phyloP scores from a whole-genome alignment of 2,888 invertebrate species.

The Aelia acuminata region DNA sequence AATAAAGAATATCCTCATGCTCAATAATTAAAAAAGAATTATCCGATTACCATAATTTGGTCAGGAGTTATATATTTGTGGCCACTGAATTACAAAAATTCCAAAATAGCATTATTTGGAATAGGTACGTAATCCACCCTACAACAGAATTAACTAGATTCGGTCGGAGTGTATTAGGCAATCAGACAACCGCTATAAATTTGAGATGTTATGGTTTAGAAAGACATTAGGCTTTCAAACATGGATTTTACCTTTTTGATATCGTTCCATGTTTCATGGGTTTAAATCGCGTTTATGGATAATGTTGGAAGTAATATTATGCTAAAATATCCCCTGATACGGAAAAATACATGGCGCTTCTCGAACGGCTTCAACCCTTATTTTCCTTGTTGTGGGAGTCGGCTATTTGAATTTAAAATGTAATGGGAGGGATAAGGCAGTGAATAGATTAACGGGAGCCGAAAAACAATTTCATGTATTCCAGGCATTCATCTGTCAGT shows the following conservation, averaged over 20 bases:
- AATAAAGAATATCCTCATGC: too few relatives aligned
- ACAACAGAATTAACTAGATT: too few relatives aligned
- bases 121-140: too few relatives aligned
- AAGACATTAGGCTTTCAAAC: background rate
- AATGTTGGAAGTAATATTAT: background rate
- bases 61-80: too few relatives aligned
- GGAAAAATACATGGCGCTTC: background rate
- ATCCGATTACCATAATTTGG: too few relatives aligned
- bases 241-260: background rate
- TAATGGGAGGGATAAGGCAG: background rate
- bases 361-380: background rate
- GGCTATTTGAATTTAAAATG: background rate
- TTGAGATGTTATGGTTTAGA: background rate
- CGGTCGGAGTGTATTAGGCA: too few relatives aligned
- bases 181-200: too few relatives aligned
- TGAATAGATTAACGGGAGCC: background rate
- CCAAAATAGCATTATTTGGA: too few relatives aligned
- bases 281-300: background rate
- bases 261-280: background rate
- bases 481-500: background rate
- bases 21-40: too few relatives aligned
- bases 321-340: background rate
- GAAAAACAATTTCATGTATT: background rate
- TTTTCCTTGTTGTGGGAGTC: background rate
- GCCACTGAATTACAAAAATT: too few relatives aligned